Base-by-base conservation (phyloP, 2,113 vertebrate genomes). In the Chaetodon auriga region DNA sequence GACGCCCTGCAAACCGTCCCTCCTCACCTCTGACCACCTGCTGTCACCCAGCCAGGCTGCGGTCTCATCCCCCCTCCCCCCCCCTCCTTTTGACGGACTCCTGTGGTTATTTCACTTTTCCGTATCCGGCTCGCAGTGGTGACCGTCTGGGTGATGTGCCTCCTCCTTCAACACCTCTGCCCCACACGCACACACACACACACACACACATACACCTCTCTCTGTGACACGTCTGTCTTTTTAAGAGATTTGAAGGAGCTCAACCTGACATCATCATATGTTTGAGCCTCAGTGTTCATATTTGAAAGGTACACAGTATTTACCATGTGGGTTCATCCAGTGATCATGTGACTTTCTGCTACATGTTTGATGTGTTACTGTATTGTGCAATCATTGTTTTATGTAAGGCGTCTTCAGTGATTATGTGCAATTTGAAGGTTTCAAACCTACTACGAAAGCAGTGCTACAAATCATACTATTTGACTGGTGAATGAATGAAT, bases 1-100 rank as follows among this genome's bases (percentile, higher is more conserved):
- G 97, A 97, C 45, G 97, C 97, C 83, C 74, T 97, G 92, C 94
- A 95, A 94, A 98, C 97, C 0, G 96, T 97, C 12, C 97, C 97
- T 4, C 60, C 94, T 70, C 96, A 98, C 91, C 93, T 95, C 85
- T 97, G 96, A 96, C 80, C 23, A 23, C 58, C 48, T 57, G 53
- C 23, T 69, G 36, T 46, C 41, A 18, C 46, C 36, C 1, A 9
- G 25, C 14, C 55, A 55, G 35, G 23, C 77, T 53, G 69, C 72
- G 35, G 66, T 53, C 48, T 57, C 12, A 1, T 19, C 6, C 55
- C 16, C 36, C 21, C 21, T 7, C 68, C 62, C 23, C 45, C 21
- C 21, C 7, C 68, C 62, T 21, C 45, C 36, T 63, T 36, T 4
- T 21, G 21, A 54, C 12, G 6, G 51, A 53, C 71, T 62, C 54